Evolutionary conservation across 2,113 vertebrate genomes (phyloP).

Genomic region (Eurystomus gularis): DNA sequence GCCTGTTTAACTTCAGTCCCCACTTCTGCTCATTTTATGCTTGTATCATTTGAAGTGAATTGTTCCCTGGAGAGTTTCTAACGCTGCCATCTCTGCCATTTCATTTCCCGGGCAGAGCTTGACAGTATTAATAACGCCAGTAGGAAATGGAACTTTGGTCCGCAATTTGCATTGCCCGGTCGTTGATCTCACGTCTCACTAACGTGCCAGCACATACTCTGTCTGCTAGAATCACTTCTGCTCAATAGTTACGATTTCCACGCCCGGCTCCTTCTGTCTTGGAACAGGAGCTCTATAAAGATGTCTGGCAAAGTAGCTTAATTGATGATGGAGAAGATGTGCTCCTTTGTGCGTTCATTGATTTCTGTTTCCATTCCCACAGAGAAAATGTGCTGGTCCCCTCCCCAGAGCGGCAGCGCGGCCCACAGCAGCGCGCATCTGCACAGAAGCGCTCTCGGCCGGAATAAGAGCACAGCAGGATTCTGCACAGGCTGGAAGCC

Average conservation of each 20-base stretch:
- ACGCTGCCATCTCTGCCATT: neutral
- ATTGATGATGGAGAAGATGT: accelerated
- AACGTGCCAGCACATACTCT: neutral
- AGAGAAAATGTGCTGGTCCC: slow-evolving; percentile 84
- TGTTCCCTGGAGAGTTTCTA: neutral
- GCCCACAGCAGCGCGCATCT: neutral
- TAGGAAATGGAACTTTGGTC: neutral
- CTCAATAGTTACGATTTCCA: neutral
- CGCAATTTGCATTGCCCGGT: neutral
- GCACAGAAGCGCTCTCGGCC: slow-evolving; percentile 48
- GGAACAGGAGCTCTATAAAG: neutral
- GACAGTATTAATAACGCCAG: neutral
- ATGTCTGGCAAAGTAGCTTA: neutral
- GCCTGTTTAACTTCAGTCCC: neutral
- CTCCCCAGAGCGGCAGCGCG: slow-evolving; percentile 33
- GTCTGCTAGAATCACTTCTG: neutral
- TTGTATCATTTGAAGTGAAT: neutral
- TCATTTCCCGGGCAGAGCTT: neutral
- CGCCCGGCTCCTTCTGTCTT: neutral
- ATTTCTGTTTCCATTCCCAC: neutral
- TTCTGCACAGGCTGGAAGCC: slow-evolving; percentile 78
- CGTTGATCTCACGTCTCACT: neutral
- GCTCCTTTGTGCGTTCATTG: neutral
- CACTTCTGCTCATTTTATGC: neutral
- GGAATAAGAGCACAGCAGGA: slow-evolving; percentile 42